phyloP scores from a whole-genome alignment of 2,888 invertebrate genomes.

The Ptilodon capucinus region DNA sequence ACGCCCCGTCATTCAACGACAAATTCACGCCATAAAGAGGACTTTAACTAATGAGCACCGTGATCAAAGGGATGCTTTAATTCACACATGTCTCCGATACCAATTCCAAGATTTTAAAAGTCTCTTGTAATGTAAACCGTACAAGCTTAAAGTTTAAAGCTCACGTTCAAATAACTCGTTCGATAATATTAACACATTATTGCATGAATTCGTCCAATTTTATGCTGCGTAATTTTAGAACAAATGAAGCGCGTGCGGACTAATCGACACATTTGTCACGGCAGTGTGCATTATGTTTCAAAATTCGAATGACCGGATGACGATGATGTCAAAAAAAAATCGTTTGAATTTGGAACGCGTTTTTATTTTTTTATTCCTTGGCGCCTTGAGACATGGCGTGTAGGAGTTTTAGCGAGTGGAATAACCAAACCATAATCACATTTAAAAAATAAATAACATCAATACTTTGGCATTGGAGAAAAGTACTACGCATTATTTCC shows the following conservation, averaged over 20 bases:
- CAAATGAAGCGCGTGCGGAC: constrained; percentile 35
- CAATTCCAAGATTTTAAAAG: not conserved
- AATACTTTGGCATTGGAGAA: too few species aligned
- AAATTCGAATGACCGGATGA: constrained; percentile 6
- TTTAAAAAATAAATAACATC: too few species aligned
- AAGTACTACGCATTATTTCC: too few species aligned
- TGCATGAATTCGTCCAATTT: constrained; percentile 2
- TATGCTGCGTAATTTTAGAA: constrained; percentile 41
- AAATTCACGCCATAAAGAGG: constrained; percentile 25
- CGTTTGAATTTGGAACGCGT: not conserved
- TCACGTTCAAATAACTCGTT: not conserved
- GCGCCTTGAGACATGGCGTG: too few species aligned
- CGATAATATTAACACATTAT: not conserved
- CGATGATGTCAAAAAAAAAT: not conserved
- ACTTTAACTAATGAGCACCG: constrained; percentile 29
- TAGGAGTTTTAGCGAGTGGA: too few species aligned
- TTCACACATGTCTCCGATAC: not conserved
- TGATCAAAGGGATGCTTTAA: constrained; percentile 27
- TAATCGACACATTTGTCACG: constrained; percentile 1
- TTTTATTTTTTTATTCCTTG: not conserved
- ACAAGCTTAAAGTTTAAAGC: not conserved
- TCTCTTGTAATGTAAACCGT: not conserved
- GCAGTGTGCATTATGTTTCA: not conserved
- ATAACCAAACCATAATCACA: too few species aligned
- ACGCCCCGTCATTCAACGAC: not conserved